Percentiles rank a stretch among this genome's conserved stretches.
Conservation (phyloP, 1,140 invertebrate genomes). For the Aphelenchoides avenae region DNA sequence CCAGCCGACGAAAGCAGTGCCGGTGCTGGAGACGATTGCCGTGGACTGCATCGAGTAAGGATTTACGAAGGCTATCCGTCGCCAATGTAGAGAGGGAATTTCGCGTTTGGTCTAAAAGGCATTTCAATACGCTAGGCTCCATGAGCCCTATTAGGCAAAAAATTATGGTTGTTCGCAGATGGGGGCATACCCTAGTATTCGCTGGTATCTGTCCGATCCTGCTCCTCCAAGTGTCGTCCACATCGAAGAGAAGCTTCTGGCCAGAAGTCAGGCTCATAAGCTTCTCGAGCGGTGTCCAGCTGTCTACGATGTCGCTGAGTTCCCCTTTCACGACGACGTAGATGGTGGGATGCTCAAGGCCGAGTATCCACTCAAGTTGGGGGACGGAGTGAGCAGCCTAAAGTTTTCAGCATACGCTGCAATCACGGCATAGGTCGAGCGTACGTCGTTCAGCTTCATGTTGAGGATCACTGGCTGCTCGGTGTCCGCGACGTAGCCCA, state of each 20-base stretch:
- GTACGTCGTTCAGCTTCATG: constrained; percentile 43
- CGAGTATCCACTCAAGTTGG: constrained; percentile 41
- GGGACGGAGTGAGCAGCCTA: constrained; percentile 26
- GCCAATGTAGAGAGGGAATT: constrained; percentile 27
- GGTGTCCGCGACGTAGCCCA: constrained; percentile 28
- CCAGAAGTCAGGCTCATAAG: constrained; percentile 6
- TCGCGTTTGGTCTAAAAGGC: constrained; percentile 24
- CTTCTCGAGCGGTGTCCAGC: constrained; percentile 13
- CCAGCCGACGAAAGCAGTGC: constrained; percentile 50
- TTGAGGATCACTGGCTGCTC: constrained; percentile 43
- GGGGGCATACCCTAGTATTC: constrained; percentile 2
- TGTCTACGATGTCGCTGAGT: constrained; percentile 45
- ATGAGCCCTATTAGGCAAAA: background rate
- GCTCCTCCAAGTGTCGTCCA: constrained; percentile 31
- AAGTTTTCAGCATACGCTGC: constrained; percentile 13
- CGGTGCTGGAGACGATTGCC: constrained; percentile 32
- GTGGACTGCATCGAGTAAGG: constrained; percentile 48
- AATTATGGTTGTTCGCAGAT: background rate
- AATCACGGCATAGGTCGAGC: too few species aligned
- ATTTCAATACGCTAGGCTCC: constrained; percentile 9
- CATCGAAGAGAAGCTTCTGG: constrained; percentile 39
- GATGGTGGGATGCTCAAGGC: constrained; percentile 31
- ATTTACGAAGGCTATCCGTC: constrained; percentile 25
- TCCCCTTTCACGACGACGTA: constrained; percentile 39
- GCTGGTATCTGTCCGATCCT: constrained; percentile 7